phyloP scores from a whole-genome alignment of 1,140 invertebrate genomes.

The Tachypleus tridentatus region DNA sequence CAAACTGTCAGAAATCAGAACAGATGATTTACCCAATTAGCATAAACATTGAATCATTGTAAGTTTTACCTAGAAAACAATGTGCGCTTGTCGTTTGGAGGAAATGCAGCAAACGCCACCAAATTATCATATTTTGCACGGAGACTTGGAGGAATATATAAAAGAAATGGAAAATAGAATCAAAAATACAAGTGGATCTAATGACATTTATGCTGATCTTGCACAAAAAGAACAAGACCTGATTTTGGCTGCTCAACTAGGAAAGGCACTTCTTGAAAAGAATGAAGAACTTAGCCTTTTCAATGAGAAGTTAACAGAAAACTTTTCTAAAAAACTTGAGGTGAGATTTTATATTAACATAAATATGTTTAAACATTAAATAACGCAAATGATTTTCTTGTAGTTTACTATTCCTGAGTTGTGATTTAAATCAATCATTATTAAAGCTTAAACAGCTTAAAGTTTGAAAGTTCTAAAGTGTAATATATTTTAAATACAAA shows the following conservation, averaged over 20 bases:
- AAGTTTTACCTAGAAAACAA: neutral
- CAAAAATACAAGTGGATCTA: constrained; percentile 32
- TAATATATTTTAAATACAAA: no score
- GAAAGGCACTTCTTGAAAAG: constrained; percentile 84
- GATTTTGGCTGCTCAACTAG: constrained; percentile 80
- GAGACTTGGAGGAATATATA: constrained; percentile 43
- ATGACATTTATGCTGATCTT: constrained; percentile 65
- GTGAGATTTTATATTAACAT: constrained; percentile 40
- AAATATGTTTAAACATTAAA: no score
- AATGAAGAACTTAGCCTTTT: constrained; percentile 82
- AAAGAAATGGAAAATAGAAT: constrained; percentile 40
- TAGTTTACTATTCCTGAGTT: no score
- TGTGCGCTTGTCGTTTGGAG: constrained; percentile 17
- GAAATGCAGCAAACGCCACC: constrained; percentile 18
- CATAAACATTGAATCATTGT: no score
- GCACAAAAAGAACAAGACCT: constrained; percentile 88
- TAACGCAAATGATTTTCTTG: no score
- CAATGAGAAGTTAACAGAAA: constrained; percentile 70
- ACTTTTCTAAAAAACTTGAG: constrained; percentile 85
- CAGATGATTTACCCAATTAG: no score
- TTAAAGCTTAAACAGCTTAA: no score
- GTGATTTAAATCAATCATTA: no score
- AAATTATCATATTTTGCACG: constrained; percentile 14
- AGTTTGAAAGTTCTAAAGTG: no score
- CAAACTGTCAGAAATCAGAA: no score